Evolutionary conservation across 2,113 vertebrate genomes (phyloP).

Genomic region (Podarcis cretensis): DNA sequence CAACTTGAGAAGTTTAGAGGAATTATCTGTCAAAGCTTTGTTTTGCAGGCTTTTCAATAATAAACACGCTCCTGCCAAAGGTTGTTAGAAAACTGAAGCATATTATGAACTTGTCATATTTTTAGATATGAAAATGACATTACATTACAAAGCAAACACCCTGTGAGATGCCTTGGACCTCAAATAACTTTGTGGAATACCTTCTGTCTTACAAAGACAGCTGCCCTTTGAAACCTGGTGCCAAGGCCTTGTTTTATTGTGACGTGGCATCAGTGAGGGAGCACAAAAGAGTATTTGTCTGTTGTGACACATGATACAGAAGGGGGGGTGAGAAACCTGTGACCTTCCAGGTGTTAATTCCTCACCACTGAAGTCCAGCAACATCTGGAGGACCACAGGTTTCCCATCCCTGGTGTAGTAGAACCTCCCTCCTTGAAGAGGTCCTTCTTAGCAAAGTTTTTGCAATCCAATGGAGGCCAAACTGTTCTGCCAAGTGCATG

Average conservation of each 20-base stretch:
- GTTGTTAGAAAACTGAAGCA: not conserved
- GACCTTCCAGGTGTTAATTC: not conserved
- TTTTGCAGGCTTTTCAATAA: not conserved
- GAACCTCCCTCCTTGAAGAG: not conserved
- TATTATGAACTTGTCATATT: not conserved
- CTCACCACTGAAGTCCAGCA: not conserved
- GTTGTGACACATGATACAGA: not conserved
- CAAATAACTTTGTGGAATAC: not conserved
- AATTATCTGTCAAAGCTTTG: no score
- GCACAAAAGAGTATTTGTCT: not conserved
- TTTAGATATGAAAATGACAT: not conserved
- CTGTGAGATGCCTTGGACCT: not conserved
- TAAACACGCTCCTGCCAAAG: not conserved
- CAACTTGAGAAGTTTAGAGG: no score
- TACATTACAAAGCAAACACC: not conserved
- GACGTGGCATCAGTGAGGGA: not conserved
- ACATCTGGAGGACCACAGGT: not conserved
- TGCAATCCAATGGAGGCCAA: not conserved
- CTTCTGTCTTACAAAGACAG: not conserved
- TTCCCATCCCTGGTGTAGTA: not conserved
- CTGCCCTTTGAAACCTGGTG: not conserved
- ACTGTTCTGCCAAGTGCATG: not conserved
- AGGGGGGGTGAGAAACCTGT: not conserved
- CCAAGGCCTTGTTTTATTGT: not conserved
- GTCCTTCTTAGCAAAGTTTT: not conserved